Evolutionary conservation across 1,140 invertebrate species (phyloP), one percentile per base, ranked within the genome.

Genomic region (Euglossa dilemma): DNA sequence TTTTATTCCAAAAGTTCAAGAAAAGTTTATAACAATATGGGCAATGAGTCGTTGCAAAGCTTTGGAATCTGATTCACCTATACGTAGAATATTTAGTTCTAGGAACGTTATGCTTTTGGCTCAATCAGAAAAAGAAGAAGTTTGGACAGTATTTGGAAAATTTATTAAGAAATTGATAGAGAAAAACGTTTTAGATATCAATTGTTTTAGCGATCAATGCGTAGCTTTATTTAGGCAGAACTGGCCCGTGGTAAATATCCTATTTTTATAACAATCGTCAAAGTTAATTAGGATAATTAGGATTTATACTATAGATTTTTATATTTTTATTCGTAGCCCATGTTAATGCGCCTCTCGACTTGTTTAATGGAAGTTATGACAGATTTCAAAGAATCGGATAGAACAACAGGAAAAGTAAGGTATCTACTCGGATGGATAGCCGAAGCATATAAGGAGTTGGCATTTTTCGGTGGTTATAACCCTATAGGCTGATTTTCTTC

Each of bases 221-320:
- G 90, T 95, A 8, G 92, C 91, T 67, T 87, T 95, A 54, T 93
- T 95, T 45, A 92, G 93, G 84, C 87, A 93, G 50, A 93, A 95
- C 45, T 95, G 94, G 94, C 90, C 94, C 43, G 84, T 84, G 85
- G 93, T 94, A 87, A 91, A 90, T 90, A 70, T 36, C 82, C 64
- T 61, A 36, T 0, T 70, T 69, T 28, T 36, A 12, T n/a, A 28
- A 25, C 16, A 47, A 61, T 25, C 67, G 8, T 73, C 12, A 71
- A 61, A 76, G 64, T 47, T 54, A 59, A 9, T 36, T 52, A 20
- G 9, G 0, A 11, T 1, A 84, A 71, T 83, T n/a, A 71, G 43
- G 77, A 43, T 16, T 36, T n/a, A 45, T 36, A n/a, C 11, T n/a
- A 70, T 80, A 0, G 28, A 23, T 45, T 36, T 80, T 52, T 77